phyloP scores from a whole-genome alignment of 1,140 invertebrate species.

The Scylla paramamosain region DNA sequence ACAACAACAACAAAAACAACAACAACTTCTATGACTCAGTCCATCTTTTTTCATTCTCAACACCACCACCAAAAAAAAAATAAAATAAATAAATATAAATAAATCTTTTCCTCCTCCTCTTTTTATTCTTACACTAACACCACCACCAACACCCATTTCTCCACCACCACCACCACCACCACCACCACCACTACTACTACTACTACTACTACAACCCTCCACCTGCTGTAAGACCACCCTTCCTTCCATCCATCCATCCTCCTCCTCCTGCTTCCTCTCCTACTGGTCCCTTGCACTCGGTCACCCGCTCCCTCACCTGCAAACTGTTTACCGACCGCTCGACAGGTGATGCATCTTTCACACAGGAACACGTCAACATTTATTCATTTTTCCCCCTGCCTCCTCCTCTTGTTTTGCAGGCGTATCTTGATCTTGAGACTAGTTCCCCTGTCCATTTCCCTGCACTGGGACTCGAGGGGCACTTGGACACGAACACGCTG shows the following conservation, averaged over 20 bases:
- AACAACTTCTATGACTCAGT: too few species aligned
- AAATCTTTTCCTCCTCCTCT: neutral
- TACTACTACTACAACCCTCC: neutral
- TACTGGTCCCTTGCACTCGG: too few species aligned
- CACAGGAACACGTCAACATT: neutral
- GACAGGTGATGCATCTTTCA: conserved; percentile 9
- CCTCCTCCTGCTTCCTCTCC: too few species aligned
- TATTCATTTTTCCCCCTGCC: neutral
- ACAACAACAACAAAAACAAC: too few species aligned
- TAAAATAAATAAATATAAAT: too few species aligned
- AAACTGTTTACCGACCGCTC: neutral
- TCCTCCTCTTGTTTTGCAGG: neutral
- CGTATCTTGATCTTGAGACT: neutral
- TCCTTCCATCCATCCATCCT: too few species aligned
- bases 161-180: too few species aligned
- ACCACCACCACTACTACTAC: neutral
- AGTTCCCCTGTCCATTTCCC: neutral
- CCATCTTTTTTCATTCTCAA: too few species aligned
- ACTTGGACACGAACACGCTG: too few species aligned
- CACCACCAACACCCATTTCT: neutral
- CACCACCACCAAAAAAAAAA: too few species aligned
- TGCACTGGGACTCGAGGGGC: neutral
- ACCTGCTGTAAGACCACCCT: neutral
- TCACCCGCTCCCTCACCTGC: neutral
- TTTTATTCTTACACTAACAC: neutral